Evolutionary conservation across 2,797 vertebrate species (phyloP).

Genomic region (Rachycentron canadum): DNA sequence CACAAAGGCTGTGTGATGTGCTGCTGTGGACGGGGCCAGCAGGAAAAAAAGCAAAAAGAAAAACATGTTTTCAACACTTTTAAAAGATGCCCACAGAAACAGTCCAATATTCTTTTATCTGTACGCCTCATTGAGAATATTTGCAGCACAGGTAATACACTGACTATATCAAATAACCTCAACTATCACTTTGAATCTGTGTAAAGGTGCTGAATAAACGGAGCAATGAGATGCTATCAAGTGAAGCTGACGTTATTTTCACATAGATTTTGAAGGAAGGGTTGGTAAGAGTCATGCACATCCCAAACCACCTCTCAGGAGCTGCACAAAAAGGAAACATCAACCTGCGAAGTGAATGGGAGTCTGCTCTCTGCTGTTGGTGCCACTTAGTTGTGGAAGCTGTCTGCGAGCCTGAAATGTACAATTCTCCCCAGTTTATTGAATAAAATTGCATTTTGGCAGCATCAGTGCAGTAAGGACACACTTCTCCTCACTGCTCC

Average conservation of each 20-base stretch:
- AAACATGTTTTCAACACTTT: too few species aligned
- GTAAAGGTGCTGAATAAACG: too few species aligned
- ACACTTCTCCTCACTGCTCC: slow-evolving; percentile 27
- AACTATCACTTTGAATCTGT: too few species aligned
- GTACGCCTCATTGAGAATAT: too few species aligned
- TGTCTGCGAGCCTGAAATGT: slow-evolving; percentile 40
- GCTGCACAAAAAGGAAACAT: slow-evolving; percentile 3
- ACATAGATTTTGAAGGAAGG: not conserved
- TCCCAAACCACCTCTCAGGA: not conserved
- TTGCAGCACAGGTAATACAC: too few species aligned
- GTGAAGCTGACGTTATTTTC: slow-evolving; percentile 6
- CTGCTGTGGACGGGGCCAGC: too few species aligned
- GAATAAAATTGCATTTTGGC: slow-evolving; percentile 42
- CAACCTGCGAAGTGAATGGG: slow-evolving; percentile 8
- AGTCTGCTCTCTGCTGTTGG: slow-evolving; percentile 9
- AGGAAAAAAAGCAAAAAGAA: too few species aligned
- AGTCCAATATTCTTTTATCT: too few species aligned
- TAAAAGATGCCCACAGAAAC: too few species aligned
- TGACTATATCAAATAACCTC: too few species aligned
- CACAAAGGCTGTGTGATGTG: too few species aligned
- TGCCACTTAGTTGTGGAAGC: slow-evolving; percentile 22
- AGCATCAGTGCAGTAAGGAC: slow-evolving; percentile 22
- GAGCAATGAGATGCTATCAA: not conserved
- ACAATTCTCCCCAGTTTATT: slow-evolving; percentile 47
- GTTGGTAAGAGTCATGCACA: not conserved